Percentiles rank a stretch among this genome's conserved stretches.
Evolutionary conservation across 2,113 vertebrate genomes (phyloP).

Genomic region (Oreochromis aureus): DNA sequence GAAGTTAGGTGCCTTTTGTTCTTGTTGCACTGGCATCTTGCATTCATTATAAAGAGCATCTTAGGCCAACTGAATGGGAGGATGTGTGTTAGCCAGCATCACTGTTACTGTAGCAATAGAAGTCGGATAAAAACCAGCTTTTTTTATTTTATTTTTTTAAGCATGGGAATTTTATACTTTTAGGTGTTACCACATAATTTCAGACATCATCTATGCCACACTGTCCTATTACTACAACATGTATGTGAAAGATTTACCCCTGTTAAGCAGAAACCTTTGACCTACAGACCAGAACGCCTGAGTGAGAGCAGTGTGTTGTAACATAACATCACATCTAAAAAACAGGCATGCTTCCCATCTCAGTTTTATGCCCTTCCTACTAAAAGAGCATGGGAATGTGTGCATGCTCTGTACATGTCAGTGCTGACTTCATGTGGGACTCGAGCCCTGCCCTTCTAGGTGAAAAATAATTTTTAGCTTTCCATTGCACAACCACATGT

Average conservation of each 20-base stretch:
- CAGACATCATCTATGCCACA: neutral
- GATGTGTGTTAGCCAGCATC: neutral
- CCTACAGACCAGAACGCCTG: rapidly evolving
- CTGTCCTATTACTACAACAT: neutral
- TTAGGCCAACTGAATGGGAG: neutral
- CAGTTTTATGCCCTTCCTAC: neutral
- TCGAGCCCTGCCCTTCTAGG: neutral
- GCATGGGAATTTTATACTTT: rapidly evolving
- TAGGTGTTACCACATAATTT: too few species aligned
- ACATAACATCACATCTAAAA: neutral
- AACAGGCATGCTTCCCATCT: neutral
- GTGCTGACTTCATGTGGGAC: neutral
- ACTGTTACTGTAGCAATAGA: neutral
- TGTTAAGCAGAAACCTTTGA: neutral
- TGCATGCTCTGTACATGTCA: neutral
- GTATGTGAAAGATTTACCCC: neutral
- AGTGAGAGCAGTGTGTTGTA: neutral
- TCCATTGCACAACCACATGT: neutral
- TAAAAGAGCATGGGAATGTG: neutral
- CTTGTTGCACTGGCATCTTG: neutral
- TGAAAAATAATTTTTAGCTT: neutral
- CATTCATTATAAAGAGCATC: neutral
- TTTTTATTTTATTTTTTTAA: neutral
- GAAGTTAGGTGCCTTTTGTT: neutral
- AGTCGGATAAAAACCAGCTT: neutral